Base-by-base conservation (phyloP, 2,888 invertebrate species). In the Chrysolina oricalcia region DNA sequence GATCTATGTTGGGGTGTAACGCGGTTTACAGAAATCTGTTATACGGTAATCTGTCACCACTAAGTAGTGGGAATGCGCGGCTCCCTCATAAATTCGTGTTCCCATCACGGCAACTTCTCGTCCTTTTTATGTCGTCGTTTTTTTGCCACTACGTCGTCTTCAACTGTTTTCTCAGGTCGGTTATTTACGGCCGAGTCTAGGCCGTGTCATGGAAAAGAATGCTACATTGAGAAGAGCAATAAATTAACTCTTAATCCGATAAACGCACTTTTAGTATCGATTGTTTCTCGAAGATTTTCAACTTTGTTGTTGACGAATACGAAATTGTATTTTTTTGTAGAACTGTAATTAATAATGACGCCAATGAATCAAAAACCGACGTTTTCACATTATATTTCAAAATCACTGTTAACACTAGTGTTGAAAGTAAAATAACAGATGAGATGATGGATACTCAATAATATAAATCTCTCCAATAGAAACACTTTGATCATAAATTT, bases 1-100 rank as follows among this genome's bases (percentile, higher is more conserved):
- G 76, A 77, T 74, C 71, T 74, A 68, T 48, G 71, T 59, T 71
- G 71, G 73, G 73, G 56, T 73, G 76, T 76, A 62, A 68, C 72
- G 68, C 65, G 74, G 76, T 73, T 76, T 69, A 53, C 53, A 67
- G 74, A 72, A 66, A 62, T 59, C 72, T 62, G 72, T 72, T 83
- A 83, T 84, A 84, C 84, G 85, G 86, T 85, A 84, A 86, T 86
- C 85, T 85, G 86, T 86, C 86, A 86, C 83, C 83, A 82, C 84
- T 85, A 86, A 85, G 83, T 83, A 83, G 83, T 83, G 83, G 83
- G 83, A 85, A 83, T 84, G 83, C 83, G 81, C 83, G 80, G 70
- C 70, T 82, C 82, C 81, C 80, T 84, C 86, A 83, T 78, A 82
- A 83, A 84, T 84, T 84, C 82, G 82, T 82, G 81, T 82, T 80